Evolutionary conservation across 2,888 invertebrate species (phyloP).

Genomic region (Leptopilina myrica): DNA sequence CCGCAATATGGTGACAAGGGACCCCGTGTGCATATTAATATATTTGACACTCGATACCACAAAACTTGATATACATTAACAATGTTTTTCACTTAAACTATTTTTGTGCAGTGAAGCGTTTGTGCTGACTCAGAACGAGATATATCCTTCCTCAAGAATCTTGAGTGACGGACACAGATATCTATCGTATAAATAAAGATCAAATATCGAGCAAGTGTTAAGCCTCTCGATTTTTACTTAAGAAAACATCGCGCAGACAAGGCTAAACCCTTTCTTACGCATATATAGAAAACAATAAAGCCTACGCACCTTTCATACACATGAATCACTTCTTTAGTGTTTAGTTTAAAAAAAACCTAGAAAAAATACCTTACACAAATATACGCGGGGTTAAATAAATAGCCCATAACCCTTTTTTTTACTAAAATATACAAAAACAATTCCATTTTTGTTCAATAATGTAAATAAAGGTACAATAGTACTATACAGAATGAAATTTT

Average conservation of each 20-base stretch:
- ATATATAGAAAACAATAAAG: not conserved
- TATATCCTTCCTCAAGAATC: constrained; percentile 57
- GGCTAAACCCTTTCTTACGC: not conserved
- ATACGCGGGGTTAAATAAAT: too few species aligned
- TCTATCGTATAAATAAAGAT: constrained; percentile 11
- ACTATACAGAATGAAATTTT: too few species aligned
- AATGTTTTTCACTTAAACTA: constrained; percentile 57
- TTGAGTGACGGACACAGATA: constrained; percentile 50
- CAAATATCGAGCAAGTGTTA: constrained; percentile 29
- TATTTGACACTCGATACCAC: constrained; percentile 9
- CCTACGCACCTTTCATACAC: not conserved
- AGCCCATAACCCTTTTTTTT: too few species aligned
- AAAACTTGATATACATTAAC: constrained; percentile 48
- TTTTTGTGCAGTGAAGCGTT: constrained; percentile 62
- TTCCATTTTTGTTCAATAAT: too few species aligned
- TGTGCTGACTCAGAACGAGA: constrained; percentile 57
- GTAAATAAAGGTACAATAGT: too few species aligned
- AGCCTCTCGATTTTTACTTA: not conserved
- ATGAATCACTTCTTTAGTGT: too few species aligned
- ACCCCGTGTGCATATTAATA: constrained; percentile 18
- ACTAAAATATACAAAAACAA: too few species aligned
- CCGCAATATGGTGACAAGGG: not conserved
- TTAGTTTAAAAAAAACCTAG: too few species aligned
- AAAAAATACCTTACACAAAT: too few species aligned
- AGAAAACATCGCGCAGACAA: not conserved